A percentile compares a stretch with the other conserved stretches of the same genome.
Evolutionary conservation across 2,113 vertebrate species (phyloP).

Genomic region (Nannobrachium achirus): DNA sequence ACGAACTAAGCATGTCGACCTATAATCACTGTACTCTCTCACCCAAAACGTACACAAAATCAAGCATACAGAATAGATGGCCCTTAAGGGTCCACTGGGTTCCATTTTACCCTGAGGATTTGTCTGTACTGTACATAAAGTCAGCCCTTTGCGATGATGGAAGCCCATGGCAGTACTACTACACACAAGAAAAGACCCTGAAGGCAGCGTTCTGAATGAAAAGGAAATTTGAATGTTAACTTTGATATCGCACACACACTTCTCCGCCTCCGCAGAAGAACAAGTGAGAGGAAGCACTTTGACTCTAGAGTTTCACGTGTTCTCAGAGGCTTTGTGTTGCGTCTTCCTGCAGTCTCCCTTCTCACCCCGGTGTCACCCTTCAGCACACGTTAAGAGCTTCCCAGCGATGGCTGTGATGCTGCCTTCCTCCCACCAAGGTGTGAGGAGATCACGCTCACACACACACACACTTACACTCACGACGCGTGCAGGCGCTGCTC

Average conservation of each 20-base stretch:
- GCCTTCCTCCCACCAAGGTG: conserved; percentile 67
- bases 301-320: conserved; percentile 44
- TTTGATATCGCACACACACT: conserved; percentile 63
- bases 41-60: no score
- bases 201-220: conserved; percentile 69
- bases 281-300: conserved; percentile 33
- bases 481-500: no score
- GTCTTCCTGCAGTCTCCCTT: conserved; percentile 48
- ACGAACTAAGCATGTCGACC: no score
- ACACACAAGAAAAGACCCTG: conserved; percentile 46
- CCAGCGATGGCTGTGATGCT: conserved; percentile 63
- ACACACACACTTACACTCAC: conserved; percentile 38
- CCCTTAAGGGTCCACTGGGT: no score
- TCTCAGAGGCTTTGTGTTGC: conserved; percentile 45
- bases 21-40: no score
- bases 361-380: conserved; percentile 63
- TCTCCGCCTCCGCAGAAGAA: conserved; percentile 11
- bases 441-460: conserved; percentile 65
- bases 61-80: no score
- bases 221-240: conserved; percentile 53
- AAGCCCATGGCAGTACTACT: conserved; percentile 54
- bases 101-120: no score
- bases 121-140: conserved; percentile 44
- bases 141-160: conserved; percentile 47
- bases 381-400: conserved; percentile 57